Evolutionary conservation across 2,797 vertebrate species (phyloP).

Genomic region (Psittacula derbiana): DNA sequence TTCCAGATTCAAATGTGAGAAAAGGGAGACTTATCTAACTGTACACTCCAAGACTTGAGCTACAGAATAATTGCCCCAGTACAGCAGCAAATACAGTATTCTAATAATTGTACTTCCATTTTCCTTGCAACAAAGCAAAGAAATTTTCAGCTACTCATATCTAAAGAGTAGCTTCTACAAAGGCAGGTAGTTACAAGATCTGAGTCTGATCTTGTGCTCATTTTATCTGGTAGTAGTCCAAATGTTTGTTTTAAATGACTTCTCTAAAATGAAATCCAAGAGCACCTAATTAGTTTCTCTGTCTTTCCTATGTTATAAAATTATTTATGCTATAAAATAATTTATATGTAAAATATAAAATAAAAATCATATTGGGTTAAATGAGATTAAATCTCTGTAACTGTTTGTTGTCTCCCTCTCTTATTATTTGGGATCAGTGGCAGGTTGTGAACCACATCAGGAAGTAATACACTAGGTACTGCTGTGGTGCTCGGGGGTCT

Average conservation of each 20-base stretch:
- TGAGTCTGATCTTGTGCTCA: not conserved
- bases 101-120: not conserved
- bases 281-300: not conserved
- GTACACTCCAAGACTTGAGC: not conserved
- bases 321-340: not conserved
- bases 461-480: not conserved
- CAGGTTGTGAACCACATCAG: accelerated
- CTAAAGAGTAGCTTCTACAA: not conserved
- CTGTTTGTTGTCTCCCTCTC: not conserved
- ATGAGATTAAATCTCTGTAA: not conserved
- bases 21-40: constrained; percentile 4
- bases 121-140: not conserved
- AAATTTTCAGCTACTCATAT: not conserved
- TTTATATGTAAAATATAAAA: not conserved
- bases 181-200: not conserved
- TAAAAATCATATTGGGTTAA: not conserved
- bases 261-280: not conserved
- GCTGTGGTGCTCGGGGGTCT: not conserved
- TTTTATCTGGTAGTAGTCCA: not conserved
- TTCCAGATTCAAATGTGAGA: constrained; percentile 4
- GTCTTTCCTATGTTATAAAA: not conserved
- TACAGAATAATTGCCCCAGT: not conserved
- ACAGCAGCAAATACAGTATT: not conserved
- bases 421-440: not conserved
- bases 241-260: not conserved